These are phyloP conservation scores for Laupala kohalensis DNA, from an alignment of 1,140 invertebrate species.

Conservation along the genomic window DNA sequence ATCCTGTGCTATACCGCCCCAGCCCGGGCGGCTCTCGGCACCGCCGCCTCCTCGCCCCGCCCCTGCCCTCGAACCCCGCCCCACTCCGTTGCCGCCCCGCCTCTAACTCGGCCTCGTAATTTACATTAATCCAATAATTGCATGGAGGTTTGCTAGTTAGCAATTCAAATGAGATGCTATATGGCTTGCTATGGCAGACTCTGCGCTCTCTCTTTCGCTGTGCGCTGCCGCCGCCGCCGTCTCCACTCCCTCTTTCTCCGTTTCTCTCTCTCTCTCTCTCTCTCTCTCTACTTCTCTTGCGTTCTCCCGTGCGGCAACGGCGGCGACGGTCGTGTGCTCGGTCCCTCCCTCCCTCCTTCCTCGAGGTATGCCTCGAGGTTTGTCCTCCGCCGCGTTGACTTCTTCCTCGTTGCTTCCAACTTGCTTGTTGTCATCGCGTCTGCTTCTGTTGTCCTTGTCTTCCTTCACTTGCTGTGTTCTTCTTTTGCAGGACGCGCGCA, in stretches of 20 bases:
- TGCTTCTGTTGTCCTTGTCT: neutral
- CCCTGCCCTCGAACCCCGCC: conserved; percentile 32
- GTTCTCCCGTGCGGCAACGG: neutral
- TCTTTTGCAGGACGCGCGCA: neutral
- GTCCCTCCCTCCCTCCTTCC: too few relatives aligned
- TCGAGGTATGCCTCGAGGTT: too few relatives aligned
- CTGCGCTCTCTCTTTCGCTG: neutral
- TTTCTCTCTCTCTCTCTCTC: neutral
- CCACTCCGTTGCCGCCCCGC: neutral
- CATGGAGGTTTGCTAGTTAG: conserved; percentile 81
- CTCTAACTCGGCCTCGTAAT: conserved; percentile 50
- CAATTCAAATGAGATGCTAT: conserved; percentile 72
- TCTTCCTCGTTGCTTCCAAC: too few relatives aligned
- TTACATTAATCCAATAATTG: conserved; percentile 90
- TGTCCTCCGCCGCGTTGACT: neutral
- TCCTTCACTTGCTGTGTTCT: neutral
- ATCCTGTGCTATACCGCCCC: conserved; percentile 35
- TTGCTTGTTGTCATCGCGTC: neutral
- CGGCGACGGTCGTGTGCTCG: too few relatives aligned
- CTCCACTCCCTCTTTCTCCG: neutral
- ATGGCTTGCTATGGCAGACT: conserved; percentile 3
- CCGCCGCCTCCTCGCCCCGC: conserved; percentile 11
- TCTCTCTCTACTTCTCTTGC: neutral
- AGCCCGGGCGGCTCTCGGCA: conserved; percentile 26
- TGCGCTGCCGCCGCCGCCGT: too few relatives aligned